Conservation (phyloP, 2,113 vertebrate genomes). For the Stomatorhinus ivindoensis region DNA sequence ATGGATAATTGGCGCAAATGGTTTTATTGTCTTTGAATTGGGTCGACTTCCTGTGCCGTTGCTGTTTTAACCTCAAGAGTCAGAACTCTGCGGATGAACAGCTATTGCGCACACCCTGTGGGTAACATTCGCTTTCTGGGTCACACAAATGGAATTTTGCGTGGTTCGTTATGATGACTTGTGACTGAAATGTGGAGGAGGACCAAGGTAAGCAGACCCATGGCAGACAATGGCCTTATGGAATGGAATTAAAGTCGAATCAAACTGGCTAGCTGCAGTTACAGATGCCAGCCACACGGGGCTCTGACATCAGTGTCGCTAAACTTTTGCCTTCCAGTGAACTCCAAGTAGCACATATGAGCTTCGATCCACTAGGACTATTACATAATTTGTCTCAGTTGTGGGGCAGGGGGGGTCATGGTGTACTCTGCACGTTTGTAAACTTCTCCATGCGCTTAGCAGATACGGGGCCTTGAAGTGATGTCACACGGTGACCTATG, state of each 20-base stretch:
- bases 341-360: not conserved
- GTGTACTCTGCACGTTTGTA: not conserved
- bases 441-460: not conserved
- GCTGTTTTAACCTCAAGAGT: conserved; percentile 26
- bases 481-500: conserved; percentile 25
- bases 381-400: not conserved
- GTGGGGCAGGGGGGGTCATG: not conserved
- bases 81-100: not conserved
- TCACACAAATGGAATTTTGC: conserved; percentile 10
- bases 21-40: conserved; percentile 20
- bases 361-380: not conserved
- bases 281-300: not conserved
- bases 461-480: conserved; percentile 12
- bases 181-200: conserved; percentile 17
- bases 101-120: not conserved
- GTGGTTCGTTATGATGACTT: not conserved
- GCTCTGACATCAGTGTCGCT: not conserved
- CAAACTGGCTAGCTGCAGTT: conserved; percentile 19
- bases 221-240: conserved; percentile 19
- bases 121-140: not conserved
- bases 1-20: not conserved
- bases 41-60: conserved; percentile 16
- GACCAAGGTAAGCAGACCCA: conserved; percentile 30
- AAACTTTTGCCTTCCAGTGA: not conserved
- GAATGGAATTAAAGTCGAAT: not conserved